phyloP scores from a whole-genome alignment of 2,113 vertebrate species.

The Neogale vison region DNA sequence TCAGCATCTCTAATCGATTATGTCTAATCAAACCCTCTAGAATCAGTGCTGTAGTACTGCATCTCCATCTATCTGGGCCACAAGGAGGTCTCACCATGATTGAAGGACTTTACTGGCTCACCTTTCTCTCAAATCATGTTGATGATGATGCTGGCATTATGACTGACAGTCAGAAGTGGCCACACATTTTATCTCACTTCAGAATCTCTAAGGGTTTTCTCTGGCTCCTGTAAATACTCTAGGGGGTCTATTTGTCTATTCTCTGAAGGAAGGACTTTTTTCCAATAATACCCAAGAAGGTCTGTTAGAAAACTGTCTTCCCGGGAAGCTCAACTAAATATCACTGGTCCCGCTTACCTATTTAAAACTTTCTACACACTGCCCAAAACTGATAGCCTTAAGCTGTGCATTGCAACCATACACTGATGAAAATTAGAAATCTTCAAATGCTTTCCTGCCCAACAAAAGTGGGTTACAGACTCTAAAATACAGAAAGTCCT shows the following conservation, averaged over 20 bases:
- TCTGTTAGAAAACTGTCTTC: slow-evolving; percentile 8
- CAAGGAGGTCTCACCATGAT: not conserved
- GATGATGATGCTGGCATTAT: accelerated
- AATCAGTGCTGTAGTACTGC: not conserved
- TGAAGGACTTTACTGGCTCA: not conserved
- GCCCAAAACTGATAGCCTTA: not conserved
- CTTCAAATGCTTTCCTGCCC: not conserved
- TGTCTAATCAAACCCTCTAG: not conserved
- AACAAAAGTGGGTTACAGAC: not conserved
- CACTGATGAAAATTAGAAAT: not conserved
- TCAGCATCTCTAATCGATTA: not conserved
- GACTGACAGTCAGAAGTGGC: not conserved
- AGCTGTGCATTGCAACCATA: not conserved
- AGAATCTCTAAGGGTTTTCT: not conserved
- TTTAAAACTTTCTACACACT: not conserved
- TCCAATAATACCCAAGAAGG: not conserved
- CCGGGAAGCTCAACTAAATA: not conserved
- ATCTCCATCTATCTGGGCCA: not conserved
- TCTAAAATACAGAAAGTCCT: not conserved
- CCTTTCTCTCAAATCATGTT: not conserved
- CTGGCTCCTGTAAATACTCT: not conserved
- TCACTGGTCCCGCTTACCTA: not conserved
- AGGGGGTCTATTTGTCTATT: not conserved
- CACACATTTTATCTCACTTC: not conserved
- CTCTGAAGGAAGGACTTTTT: not conserved